phyloP scores from a whole-genome alignment of 2,113 vertebrate species.

The Pagrus major region DNA sequence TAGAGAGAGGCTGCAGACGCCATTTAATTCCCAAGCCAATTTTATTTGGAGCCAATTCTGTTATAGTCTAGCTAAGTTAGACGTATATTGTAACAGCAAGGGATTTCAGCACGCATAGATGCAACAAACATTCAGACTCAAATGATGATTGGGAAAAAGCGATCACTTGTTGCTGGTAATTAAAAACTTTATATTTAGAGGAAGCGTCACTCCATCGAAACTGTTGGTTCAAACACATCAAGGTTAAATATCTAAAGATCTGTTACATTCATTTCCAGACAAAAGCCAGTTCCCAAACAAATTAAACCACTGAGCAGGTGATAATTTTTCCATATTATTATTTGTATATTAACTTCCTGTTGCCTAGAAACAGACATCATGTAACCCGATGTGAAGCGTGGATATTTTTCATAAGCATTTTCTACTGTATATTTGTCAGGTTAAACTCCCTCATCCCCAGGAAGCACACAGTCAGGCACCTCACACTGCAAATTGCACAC shows the following conservation, averaged over 20 bases:
- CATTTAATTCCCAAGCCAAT: background rate
- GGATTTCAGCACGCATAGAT: background rate
- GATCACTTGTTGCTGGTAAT: slow-evolving; percentile 34
- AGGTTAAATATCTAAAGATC: slow-evolving; percentile 40
- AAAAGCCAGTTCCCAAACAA: slow-evolving; percentile 68
- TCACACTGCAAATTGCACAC: slow-evolving; percentile 73
- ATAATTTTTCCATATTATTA: slow-evolving; percentile 83
- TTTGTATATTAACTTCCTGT: slow-evolving; percentile 83
- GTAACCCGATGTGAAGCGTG: slow-evolving; percentile 56
- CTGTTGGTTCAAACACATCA: slow-evolving; percentile 50
- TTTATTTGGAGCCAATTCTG: slow-evolving; percentile 5
- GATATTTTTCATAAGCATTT: slow-evolving; percentile 73
- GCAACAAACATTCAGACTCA: slow-evolving; percentile 13
- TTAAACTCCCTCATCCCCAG: slow-evolving; percentile 77
- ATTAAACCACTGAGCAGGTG: slow-evolving; percentile 71
- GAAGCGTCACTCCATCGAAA: background rate
- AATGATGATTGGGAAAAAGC: slow-evolving; percentile 11
- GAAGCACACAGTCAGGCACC: slow-evolving; percentile 65
- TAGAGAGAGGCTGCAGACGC: slow-evolving; percentile 5
- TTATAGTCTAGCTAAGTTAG: background rate
- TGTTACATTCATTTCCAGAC: slow-evolving; percentile 67
- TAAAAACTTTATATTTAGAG: slow-evolving; percentile 15
- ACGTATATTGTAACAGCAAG: slow-evolving; percentile 6
- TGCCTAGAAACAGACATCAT: slow-evolving; percentile 82
- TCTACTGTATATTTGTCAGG: slow-evolving; percentile 74